Evolutionary conservation across 2,888 invertebrate species (phyloP), one percentile per base, ranked within the genome.

Genomic region (Resseliella maxima): DNA sequence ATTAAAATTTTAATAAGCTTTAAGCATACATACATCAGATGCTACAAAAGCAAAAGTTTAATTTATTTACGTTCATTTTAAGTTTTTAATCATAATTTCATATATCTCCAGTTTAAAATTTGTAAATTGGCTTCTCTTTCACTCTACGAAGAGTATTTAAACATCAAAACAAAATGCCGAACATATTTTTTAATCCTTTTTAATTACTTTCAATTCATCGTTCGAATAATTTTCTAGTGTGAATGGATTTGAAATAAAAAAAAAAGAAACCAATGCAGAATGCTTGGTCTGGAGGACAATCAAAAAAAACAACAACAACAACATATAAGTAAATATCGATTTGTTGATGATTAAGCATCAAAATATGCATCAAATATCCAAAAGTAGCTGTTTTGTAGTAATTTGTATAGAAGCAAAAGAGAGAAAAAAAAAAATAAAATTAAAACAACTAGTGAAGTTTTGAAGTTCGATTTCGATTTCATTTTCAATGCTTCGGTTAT

Each of bases 81-180:
- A 31, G 31, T 0, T 15, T 72, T 72, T 72, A 12, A 72, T 72
- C 24, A 59, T 59, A 59, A 72, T 72, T 72, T 72, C 72, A 35
- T 31, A 72, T n/a, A n/a, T n/a, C n/a, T 72, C 24, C 24, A 59
- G 72, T 72, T 27, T 72, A 12, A 50, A 2, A 18, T 72, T 59
- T 27, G 3, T 8, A 5, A 15, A 15, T 12, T 35, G 31, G 72
- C 35, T 3, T 31, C 15, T 5, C 31, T 35, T 5, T 24, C 41
- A 41, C 41, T 12, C 5, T 41, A 41, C 12, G 6, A 41, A 8
- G 12, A 41, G 6, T 41, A 12, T 8, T 5, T 12, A 41, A 3
- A 72, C 72, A 72, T 72, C 72, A 72, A 72, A 72, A 72, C 12
- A 31, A 72, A 8, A 31, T 31, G 72, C 72, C 72, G 72, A n/a